Evolutionary conservation across 2,113 vertebrate species (phyloP).

Genomic region (Epinephelus moara): DNA sequence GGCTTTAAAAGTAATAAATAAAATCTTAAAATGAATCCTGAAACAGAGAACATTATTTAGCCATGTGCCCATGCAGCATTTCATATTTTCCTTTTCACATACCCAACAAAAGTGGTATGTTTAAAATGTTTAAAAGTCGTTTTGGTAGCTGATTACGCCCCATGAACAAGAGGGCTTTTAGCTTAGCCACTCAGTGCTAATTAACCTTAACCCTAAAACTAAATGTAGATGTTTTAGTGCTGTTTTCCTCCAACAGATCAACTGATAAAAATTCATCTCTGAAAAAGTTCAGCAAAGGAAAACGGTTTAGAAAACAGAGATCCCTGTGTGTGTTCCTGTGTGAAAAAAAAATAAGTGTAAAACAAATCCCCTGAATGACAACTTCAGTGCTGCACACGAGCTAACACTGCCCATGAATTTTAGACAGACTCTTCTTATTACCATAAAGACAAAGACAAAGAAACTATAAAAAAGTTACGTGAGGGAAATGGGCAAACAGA

Average conservation of each 20-base stretch:
- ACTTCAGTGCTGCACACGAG: neutral
- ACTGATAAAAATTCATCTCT: constrained; percentile 3
- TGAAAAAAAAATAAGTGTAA: neutral
- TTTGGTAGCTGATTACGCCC: neutral
- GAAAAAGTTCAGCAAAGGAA: neutral
- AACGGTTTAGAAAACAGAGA: neutral
- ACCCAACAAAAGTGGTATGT: neutral
- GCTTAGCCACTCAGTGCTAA: neutral
- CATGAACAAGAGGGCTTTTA: constrained; percentile 1
- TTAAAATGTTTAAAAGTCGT: constrained; percentile 7
- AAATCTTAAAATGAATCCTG: too few relatives aligned
- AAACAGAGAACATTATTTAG: neutral
- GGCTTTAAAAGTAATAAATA: too few relatives aligned
- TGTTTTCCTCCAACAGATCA: neutral
- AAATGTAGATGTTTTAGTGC: neutral
- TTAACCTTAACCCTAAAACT: neutral
- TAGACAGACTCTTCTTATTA: neutral
- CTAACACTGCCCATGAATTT: constrained; percentile 6
- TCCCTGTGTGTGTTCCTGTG: neutral
- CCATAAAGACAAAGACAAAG: neutral
- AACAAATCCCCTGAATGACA: neutral
- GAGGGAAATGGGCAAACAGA: constrained; percentile 10
- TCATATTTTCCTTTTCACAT: neutral
- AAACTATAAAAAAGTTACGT: constrained; percentile 7
- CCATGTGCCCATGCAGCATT: neutral